Percentiles rank a stretch among this genome's conserved stretches.
Evolutionary conservation across 1,140 invertebrate genomes (phyloP).

Genomic region (Heliconius congener): DNA sequence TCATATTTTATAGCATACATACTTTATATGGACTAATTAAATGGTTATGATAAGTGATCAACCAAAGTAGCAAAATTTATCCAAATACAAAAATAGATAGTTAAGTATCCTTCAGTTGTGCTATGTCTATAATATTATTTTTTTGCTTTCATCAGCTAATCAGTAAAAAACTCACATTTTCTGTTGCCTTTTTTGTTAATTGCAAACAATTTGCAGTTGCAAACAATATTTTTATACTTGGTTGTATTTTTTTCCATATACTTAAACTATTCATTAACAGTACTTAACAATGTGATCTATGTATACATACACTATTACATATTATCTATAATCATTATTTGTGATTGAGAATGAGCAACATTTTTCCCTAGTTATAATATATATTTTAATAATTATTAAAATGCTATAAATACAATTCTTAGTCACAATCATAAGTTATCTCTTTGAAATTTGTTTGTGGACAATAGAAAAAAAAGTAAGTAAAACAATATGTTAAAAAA

Average conservation of each 20-base stretch:
- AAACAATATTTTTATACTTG: slow-evolving; percentile 17
- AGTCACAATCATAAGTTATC: slow-evolving; percentile 12
- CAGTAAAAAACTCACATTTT: not conserved
- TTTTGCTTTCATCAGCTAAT: not conserved
- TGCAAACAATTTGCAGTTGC: too few relatives aligned
- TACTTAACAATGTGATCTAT: slow-evolving; percentile 38
- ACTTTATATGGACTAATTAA: not conserved
- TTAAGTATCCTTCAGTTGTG: slow-evolving; percentile 13
- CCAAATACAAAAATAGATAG: slow-evolving; percentile 2
- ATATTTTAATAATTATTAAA: slow-evolving; percentile 24
- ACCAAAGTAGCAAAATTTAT: not conserved
- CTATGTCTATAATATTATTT: slow-evolving; percentile 2
- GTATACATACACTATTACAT: slow-evolving; percentile 28
- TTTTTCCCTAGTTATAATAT: slow-evolving; percentile 28
- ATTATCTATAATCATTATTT: slow-evolving; percentile 34
- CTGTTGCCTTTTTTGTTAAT: slow-evolving; percentile 39
- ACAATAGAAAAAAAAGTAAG: too few relatives aligned
- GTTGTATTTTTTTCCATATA: slow-evolving; percentile 18
- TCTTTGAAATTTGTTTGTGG: too few relatives aligned
- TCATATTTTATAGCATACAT: not conserved
- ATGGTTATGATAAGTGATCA: not conserved
- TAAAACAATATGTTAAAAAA: too few relatives aligned
- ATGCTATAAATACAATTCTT: slow-evolving; percentile 23
- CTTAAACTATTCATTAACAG: slow-evolving; percentile 36
- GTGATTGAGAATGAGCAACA: slow-evolving; percentile 42